Percentiles rank a stretch among this genome's conserved stretches.
Conservation (phyloP, 2,113 vertebrate species). For the Casuarius casuarius region DNA sequence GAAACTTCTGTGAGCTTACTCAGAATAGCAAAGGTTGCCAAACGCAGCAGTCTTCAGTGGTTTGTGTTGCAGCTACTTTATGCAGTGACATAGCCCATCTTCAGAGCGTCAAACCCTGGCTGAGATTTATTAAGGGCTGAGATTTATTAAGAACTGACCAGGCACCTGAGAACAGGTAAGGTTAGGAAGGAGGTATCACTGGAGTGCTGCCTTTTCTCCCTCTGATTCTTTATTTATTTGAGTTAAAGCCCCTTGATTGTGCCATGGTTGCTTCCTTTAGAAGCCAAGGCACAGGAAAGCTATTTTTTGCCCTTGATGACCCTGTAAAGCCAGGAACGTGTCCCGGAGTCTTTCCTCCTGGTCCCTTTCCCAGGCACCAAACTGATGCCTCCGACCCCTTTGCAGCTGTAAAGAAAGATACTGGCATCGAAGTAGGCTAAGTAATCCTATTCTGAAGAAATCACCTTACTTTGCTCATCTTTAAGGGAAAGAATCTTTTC, state of each 20-base stretch:
- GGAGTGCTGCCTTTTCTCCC: background rate
- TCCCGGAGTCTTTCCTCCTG: background rate
- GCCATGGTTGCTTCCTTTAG: background rate
- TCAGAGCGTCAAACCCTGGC: background rate
- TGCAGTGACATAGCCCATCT: background rate
- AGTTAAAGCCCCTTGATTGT: background rate
- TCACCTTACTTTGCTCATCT: background rate
- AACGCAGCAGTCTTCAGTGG: background rate
- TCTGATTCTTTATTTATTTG: background rate
- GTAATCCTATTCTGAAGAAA: background rate
- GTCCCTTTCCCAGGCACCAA: background rate
- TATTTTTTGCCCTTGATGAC: background rate
- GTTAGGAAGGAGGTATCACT: background rate
- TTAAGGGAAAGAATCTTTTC: background rate
- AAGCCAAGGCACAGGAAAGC: background rate
- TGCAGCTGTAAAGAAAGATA: background rate
- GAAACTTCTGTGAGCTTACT: background rate
- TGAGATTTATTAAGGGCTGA: background rate
- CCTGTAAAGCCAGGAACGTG: background rate
- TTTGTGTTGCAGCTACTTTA: background rate
- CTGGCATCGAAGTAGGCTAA: background rate
- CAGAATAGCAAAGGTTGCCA: background rate
- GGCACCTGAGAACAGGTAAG: background rate
- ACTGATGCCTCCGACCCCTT: background rate
- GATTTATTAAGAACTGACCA: background rate